Evolutionary conservation across 1,140 invertebrate species (phyloP), one percentile per base, ranked within the genome.

Genomic region (Thaumatotibia leucotreta): DNA sequence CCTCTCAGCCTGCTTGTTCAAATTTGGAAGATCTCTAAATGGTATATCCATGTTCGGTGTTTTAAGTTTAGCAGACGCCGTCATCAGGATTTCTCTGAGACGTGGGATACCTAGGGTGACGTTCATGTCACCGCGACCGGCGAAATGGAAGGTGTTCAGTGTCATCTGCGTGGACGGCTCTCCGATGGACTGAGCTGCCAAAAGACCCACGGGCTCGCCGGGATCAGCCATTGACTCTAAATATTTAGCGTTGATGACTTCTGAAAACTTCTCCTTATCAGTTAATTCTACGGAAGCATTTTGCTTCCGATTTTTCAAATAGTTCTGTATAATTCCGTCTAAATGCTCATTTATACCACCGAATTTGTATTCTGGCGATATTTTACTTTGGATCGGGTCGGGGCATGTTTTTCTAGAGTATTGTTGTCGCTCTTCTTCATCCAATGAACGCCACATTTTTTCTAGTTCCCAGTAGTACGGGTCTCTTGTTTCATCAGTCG

Each of bases 91-190:
- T 93, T 99, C 99, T 79, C 98, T 92, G 1, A 99, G 91, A 75
- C 99, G 94, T 0, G 98, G 99, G 74, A 99, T 99, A 93, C 97
- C 98, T 0, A 99, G 92, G 0, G 99, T 99, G 0, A 99, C 98
- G 89, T 99, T 99, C 98, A 99, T 99, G 91, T 99, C 99, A 93
- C 98, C 98, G 92, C 98, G 95, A 88, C 99, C 99, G 75, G 99
- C 99, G 92, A 99, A 99, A 86, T 99, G 99, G 91, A 99, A 99
- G 32, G 99, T 99, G 80, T 99, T 99, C 70, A 99, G 88, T 75
- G 99, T 99, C 99, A 99, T 99, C 92, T 99, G 99, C 65, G 99
- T 99, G 2, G 98, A 99, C 0, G 99, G 99, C 92, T 99, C 99
- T 67, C 98, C 98, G 74, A 99, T 96, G 6, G 98, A 99, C 92